Evolutionary conservation across 2,113 vertebrate genomes (phyloP).

Genomic region (Agapornis roseicollis): DNA sequence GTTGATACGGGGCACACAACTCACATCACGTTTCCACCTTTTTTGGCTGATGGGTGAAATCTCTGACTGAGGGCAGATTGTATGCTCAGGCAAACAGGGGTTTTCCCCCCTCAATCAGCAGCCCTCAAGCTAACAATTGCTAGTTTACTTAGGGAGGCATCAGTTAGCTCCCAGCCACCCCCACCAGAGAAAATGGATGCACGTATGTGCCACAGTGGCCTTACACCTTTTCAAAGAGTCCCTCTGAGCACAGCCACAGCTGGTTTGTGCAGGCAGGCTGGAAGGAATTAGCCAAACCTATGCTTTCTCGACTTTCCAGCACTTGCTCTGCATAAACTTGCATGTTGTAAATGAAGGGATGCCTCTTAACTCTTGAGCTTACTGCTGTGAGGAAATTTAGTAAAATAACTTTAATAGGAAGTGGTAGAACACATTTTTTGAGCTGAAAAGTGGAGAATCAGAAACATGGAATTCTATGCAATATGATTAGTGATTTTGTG

Average conservation of each 20-base stretch:
- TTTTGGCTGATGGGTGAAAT: background rate
- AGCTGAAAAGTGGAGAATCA: background rate
- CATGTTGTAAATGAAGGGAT: background rate
- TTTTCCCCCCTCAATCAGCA: background rate
- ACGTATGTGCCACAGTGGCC: fast-evolving
- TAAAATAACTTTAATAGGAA: background rate
- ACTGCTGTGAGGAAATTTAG: background rate
- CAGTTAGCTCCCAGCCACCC: background rate
- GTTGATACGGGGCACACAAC: background rate
- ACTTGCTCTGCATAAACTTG: background rate
- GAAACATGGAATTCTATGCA: background rate
- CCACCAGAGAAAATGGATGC: background rate
- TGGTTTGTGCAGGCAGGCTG: background rate
- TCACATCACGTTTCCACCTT: fast-evolving
- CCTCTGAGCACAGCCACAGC: background rate
- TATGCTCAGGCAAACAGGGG: background rate
- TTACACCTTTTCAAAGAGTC: background rate
- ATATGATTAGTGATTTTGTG: background rate
- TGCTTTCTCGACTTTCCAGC: background rate
- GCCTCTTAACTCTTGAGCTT: background rate
- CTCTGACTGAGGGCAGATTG: fast-evolving
- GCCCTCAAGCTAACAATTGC: background rate
- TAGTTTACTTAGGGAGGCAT: background rate
- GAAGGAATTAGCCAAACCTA: background rate
- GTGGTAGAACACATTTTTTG: background rate